Evolutionary conservation across 2,113 vertebrate species (phyloP).

Genomic region (Thermophis baileyi): DNA sequence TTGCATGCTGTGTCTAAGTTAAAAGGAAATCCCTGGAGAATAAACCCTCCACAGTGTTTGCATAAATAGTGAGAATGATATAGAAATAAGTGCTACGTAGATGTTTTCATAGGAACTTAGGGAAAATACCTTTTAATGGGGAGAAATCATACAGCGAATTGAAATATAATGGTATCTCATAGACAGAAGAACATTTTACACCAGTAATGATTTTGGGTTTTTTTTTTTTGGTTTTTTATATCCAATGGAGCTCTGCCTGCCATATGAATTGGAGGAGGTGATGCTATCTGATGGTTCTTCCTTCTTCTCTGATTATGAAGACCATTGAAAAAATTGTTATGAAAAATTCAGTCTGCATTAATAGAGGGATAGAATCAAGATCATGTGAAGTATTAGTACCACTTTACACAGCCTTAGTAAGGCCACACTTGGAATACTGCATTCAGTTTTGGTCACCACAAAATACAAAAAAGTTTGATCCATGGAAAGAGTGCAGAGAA

Average conservation of each 20-base stretch:
- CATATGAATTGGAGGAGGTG: not conserved
- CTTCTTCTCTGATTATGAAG: not conserved
- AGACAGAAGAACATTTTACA: not conserved
- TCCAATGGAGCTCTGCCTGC: not conserved
- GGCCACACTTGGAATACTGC: too few species aligned
- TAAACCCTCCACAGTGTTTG: slow-evolving; percentile 15
- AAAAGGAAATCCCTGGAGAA: slow-evolving; percentile 2
- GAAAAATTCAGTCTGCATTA: not conserved
- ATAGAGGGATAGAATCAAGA: not conserved
- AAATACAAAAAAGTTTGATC: not conserved
- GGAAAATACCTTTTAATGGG: not conserved
- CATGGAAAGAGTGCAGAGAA: not conserved
- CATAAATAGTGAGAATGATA: not conserved
- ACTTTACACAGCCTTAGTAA: too few species aligned
- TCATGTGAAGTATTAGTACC: not conserved
- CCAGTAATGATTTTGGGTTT: not conserved
- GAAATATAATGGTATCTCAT: not conserved
- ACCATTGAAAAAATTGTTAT: not conserved
- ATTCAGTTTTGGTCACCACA: not conserved
- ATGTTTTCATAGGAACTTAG: not conserved
- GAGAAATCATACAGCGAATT: not conserved
- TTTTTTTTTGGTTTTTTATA: too few species aligned
- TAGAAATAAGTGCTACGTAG: not conserved
- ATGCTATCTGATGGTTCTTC: not conserved
- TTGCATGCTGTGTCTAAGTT: not conserved